These are phyloP conservation scores for Megaustenia siamemsis DNA, from an alignment of 2,888 invertebrate species.

Conservation along the genomic window DNA sequence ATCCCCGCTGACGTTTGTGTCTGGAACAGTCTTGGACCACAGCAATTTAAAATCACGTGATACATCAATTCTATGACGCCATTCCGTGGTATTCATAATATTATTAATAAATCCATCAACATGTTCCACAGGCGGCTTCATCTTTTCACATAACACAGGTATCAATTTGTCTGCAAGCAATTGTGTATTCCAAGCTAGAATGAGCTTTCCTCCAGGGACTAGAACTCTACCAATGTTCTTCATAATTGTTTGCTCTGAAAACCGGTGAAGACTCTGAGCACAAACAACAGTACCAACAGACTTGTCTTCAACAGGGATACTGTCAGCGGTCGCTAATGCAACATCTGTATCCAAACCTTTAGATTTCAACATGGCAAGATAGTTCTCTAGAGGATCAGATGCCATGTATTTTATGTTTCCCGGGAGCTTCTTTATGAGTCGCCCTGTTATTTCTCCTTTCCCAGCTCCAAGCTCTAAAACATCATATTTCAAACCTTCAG, in stretches of 20 bases:
- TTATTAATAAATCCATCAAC: constrained; percentile 14
- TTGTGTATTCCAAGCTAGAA: constrained; percentile 32
- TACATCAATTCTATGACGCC: constrained; percentile 7
- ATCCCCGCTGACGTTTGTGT: constrained; percentile 4
- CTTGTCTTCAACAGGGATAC: constrained; percentile 60
- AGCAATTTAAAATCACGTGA: constrained; percentile 11
- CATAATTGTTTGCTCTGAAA: constrained; percentile 61
- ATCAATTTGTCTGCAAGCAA: constrained; percentile 26
- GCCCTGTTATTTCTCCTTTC: constrained; percentile 67
- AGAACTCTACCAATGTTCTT: constrained; percentile 64
- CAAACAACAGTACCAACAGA: constrained; percentile 64
- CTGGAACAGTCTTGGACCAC: constrained; percentile 3
- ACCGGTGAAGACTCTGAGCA: constrained; percentile 71
- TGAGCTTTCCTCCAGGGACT: constrained; percentile 59
- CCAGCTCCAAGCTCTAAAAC: constrained; percentile 69
- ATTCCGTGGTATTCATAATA: constrained; percentile 15
- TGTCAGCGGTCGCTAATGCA: constrained; percentile 64
- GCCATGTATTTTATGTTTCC: constrained; percentile 60
- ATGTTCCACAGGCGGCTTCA: background rate
- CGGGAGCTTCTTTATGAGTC: constrained; percentile 10
- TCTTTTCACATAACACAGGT: constrained; percentile 13
- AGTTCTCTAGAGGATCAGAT: constrained; percentile 64
- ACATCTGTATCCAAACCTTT: constrained; percentile 55
- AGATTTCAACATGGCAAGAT: constrained; percentile 60
- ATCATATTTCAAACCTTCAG: constrained; percentile 52